Base-by-base conservation (phyloP, 2,888 invertebrate species). In the Lobophora halterata region DNA sequence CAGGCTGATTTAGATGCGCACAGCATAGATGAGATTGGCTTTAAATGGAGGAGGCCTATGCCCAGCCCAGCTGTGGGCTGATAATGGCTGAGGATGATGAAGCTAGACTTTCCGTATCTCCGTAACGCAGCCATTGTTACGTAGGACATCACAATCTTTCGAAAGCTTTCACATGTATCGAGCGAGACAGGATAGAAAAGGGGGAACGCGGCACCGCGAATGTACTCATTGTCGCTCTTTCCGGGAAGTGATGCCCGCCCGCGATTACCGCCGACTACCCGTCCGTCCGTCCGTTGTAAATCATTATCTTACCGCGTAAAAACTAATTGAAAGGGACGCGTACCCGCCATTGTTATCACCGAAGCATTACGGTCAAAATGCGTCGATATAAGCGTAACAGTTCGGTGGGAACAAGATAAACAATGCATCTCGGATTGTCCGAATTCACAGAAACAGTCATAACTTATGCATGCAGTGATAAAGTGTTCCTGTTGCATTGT, bases 241-340 rank as follows among this genome's bases (percentile, higher is more conserved):
- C 83, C 80, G 70, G 80, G 79, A 78, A 78, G 61, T 65, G 69
- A 71, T 74, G 73, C 64, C 68, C 62, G 69, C 51, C 58, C 62
- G 62, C 65, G 72, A 69, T 67, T 70, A 38, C 31, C 16, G 14
- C 9, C 11, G 34, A 27, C 18, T 14, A 35, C 23, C 18, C 55
- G 47, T 47, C 49, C 55, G 59, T 49, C 49, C 48, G 61, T 45
- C 64, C 69, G 63, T 65, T 66, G 71, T 71, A 73, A 80, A 80
- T 79, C 75, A 76, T 75, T 79, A 80, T 77, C 76, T 69, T 43
- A 47, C 57, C 62, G 68, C 69, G 78, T 79, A 78, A 80, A 80
- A 80, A 80, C 79, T 77, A 77, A 79, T 79, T 79, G 75, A 74
- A 79, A 77, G 71, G 77, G 76, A 68, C 70, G 67, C 73, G 50